Evolutionary conservation across 2,113 vertebrate genomes (phyloP).

Genomic region (Accipiter cooperii): DNA sequence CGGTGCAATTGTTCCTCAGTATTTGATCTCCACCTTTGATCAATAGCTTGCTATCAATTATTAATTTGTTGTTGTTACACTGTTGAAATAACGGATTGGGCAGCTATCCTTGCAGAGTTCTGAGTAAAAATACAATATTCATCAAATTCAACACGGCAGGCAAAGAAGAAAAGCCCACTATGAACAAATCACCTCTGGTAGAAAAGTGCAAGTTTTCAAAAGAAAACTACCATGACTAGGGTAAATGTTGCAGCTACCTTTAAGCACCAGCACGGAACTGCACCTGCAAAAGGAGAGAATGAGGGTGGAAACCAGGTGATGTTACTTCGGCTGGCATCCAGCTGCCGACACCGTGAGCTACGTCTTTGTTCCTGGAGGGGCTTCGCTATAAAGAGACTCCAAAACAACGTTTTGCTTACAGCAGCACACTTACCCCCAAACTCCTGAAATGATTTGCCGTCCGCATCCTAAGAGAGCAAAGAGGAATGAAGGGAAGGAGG

Average conservation of each 20-base stretch:
- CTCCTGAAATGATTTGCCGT: neutral
- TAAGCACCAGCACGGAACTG: neutral
- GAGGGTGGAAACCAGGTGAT: neutral
- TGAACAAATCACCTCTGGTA: neutral
- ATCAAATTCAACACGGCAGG: neutral
- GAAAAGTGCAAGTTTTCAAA: neutral
- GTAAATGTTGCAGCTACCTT: neutral
- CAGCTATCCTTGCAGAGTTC: neutral
- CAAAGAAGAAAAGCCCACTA: neutral
- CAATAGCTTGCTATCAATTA: neutral
- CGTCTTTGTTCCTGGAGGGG: neutral
- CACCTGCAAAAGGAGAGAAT: neutral
- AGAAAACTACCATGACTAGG: neutral
- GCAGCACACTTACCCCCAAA: neutral
- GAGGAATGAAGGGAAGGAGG: neutral
- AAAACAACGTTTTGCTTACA: neutral
- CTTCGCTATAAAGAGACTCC: neutral
- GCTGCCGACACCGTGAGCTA: neutral
- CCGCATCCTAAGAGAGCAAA: neutral
- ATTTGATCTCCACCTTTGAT: neutral
- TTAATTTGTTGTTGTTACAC: neutral
- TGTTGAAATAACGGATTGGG: neutral
- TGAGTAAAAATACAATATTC: neutral
- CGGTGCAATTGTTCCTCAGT: neutral
- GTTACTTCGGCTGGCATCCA: neutral